These are phyloP conservation scores for Clunio marinus DNA, from an alignment of 2,888 invertebrate species.

Conservation along the genomic window DNA sequence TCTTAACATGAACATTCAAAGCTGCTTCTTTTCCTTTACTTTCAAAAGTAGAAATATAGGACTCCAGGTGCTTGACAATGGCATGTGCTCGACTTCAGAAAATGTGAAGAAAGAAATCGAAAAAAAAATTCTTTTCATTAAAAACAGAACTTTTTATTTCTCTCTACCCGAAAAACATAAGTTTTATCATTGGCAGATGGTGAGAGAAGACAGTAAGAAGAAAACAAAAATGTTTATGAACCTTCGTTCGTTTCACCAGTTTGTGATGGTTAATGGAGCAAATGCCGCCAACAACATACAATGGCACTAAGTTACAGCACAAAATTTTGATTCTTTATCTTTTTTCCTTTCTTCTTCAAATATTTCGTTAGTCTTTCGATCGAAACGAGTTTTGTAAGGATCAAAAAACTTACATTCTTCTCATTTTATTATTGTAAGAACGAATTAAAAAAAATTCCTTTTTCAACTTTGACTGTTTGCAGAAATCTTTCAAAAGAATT, in stretches of 20 bases:
- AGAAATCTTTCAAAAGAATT: too few species aligned
- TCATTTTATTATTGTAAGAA: not conserved
- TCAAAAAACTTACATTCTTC: too few species aligned
- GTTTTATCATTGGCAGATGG: slow-evolving; percentile 26
- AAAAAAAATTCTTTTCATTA: not conserved
- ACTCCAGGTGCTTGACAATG: slow-evolving; percentile 16
- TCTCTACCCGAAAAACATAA: not conserved
- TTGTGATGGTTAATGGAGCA: slow-evolving; percentile 3
- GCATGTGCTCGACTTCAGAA: slow-evolving; percentile 8
- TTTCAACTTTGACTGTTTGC: too few species aligned
- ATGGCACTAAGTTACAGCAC: not conserved
- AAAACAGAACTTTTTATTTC: not conserved
- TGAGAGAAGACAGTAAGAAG: too few species aligned
- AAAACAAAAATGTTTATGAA: not conserved
- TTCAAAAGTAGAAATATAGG: not conserved
- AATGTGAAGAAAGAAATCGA: not conserved
- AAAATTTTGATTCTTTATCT: not conserved
- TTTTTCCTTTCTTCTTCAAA: not conserved
- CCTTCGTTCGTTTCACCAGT: not conserved
- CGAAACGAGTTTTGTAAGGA: too few species aligned
- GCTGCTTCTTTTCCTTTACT: not conserved
- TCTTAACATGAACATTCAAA: not conserved
- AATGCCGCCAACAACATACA: slow-evolving; percentile 13
- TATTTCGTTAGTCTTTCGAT: too few species aligned
- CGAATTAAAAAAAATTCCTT: not conserved